phyloP scores from a whole-genome alignment of 2,113 vertebrate species.

The Clinocottus analis region DNA sequence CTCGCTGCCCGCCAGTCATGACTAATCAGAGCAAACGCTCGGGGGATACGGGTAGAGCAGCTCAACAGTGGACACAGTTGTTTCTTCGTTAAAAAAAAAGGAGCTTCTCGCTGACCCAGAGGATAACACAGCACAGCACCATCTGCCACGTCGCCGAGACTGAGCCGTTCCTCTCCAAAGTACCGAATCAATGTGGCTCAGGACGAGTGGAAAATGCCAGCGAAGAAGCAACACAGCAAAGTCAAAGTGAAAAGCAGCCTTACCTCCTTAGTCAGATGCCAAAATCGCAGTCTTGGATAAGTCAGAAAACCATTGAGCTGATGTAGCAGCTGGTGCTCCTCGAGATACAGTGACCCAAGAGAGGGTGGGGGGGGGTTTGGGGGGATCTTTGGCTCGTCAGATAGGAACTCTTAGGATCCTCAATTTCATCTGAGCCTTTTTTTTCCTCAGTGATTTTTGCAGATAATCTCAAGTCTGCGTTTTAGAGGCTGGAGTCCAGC shows the following conservation, averaged over 20 bases:
- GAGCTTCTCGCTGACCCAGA: not conserved
- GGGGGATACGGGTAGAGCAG: not conserved
- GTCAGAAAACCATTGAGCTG: conserved; percentile 63
- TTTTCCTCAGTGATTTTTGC: not conserved
- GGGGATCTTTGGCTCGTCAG: conserved; percentile 33
- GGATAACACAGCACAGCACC: conserved; percentile 2
- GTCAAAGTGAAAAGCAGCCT: conserved; percentile 47
- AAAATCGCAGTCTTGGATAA: conserved; percentile 45
- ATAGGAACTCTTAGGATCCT: conserved; percentile 46
- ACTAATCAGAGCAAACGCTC: conserved; percentile 39
- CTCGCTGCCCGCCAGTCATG: conserved; percentile 38
- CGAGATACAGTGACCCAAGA: conserved; percentile 12
- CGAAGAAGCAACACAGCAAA: conserved; percentile 23
- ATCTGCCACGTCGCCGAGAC: conserved; percentile 45
- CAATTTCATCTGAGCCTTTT: conserved; percentile 21
- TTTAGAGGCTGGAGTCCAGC: conserved; percentile 62
- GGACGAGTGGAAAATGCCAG: not conserved
- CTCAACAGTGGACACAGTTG: conserved; percentile 1
- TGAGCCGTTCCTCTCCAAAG: conserved; percentile 35
- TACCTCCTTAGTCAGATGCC: conserved; percentile 70
- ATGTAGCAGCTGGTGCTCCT: conserved; percentile 39
- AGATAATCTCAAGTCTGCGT: conserved; percentile 59
- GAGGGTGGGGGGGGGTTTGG: no score
- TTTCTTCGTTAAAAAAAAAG: not conserved
- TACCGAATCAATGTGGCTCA: conserved; percentile 26